Evolutionary conservation across 1,140 invertebrate genomes (phyloP).

Genomic region (Battus philenor): DNA sequence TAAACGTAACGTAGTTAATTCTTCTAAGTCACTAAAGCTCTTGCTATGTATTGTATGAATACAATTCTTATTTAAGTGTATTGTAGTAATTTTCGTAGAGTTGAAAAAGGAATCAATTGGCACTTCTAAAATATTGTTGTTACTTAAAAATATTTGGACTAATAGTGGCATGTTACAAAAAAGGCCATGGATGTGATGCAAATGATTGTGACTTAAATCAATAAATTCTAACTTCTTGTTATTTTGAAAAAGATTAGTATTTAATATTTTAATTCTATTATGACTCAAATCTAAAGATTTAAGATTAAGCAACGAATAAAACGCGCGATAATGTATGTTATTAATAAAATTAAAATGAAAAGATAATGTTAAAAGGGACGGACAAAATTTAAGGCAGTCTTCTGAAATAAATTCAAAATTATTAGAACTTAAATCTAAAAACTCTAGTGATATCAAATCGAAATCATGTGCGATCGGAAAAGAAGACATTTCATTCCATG

Average conservation of each 20-base stretch:
- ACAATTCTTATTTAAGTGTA: conserved; percentile 67
- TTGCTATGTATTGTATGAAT: conserved; percentile 67
- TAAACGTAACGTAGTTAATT: conserved; percentile 59
- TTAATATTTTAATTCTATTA: conserved; percentile 89
- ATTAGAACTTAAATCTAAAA: conserved; percentile 92
- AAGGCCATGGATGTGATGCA: conserved; percentile 88
- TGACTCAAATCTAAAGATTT: conserved; percentile 92
- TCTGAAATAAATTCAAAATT: conserved; percentile 87
- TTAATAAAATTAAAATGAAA: conserved; percentile 91
- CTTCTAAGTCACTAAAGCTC: conserved; percentile 67
- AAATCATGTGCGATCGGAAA: conserved; percentile 84
- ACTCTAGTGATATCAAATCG: conserved; percentile 82
- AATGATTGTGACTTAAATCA: conserved; percentile 92
- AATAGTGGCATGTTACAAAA: conserved; percentile 88
- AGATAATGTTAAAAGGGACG: conserved; percentile 87
- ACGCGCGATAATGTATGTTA: conserved; percentile 85
- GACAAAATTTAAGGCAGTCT: conserved; percentile 89
- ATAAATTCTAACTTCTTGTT: conserved; percentile 87
- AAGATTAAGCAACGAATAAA: conserved; percentile 83
- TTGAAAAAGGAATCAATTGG: conserved; percentile 89
- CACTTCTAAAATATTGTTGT: conserved; percentile 93
- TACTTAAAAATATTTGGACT: conserved; percentile 86
- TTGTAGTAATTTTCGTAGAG: conserved; percentile 77
- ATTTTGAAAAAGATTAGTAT: conserved; percentile 83
- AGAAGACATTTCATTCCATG: conserved; percentile 85